Conservation (phyloP, 2,797 vertebrate genomes). For the Diplodus puntazzo region DNA sequence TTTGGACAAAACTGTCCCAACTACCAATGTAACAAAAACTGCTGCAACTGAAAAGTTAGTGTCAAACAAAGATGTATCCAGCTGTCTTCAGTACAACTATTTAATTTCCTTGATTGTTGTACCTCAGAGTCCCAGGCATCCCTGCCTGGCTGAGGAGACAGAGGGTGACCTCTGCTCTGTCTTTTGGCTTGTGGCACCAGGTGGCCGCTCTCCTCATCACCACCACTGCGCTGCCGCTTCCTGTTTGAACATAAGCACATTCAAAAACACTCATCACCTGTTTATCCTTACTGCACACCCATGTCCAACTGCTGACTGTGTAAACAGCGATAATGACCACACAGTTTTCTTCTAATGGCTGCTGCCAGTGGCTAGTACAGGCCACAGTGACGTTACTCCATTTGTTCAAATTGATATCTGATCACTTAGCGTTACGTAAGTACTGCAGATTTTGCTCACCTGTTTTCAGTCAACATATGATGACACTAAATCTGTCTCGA, state of each 20-base stretch:
- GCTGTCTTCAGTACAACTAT: background rate
- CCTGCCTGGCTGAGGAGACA: constrained; percentile 80
- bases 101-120: background rate
- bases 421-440: background rate
- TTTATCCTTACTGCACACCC: no score
- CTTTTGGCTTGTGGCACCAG: constrained; percentile 91
- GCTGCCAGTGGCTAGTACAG: background rate
- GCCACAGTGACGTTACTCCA: background rate
- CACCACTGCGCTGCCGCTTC: constrained; percentile 91
- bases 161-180: constrained; percentile 81
- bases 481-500: constrained; percentile 46
- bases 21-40: background rate
- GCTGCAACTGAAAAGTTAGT: background rate
- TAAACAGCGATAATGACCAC: background rate
- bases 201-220: constrained; percentile 88
- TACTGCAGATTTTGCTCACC: constrained; percentile 62
- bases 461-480: constrained; percentile 86
- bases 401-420: background rate
- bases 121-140: constrained; percentile 88
- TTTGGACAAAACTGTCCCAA: background rate
- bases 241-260: constrained; percentile 60
- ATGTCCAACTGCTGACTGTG: background rate
- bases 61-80: background rate
- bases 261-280: background rate
- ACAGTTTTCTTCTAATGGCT: constrained; percentile 7